Conservation (phyloP, 2,888 invertebrate species). For the Platerodrilus igneus region DNA sequence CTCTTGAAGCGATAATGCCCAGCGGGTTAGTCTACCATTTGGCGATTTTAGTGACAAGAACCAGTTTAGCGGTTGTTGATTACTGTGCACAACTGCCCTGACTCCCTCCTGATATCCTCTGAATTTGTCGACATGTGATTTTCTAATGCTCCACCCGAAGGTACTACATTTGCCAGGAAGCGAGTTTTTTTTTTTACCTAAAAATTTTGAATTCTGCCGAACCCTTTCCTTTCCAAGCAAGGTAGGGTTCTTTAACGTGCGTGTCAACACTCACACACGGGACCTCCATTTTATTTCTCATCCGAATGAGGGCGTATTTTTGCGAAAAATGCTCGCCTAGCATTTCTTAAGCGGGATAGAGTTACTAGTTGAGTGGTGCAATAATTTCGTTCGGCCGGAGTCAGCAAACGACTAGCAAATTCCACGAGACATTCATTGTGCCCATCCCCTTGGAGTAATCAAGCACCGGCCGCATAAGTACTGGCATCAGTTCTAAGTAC, state of each 20-base stretch:
- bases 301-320: no score
- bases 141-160: no score
- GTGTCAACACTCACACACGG: no score
- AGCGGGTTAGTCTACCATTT: constrained; percentile 41
- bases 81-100: constrained; percentile 40
- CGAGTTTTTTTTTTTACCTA: no score
- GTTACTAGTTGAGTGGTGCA: constrained; percentile 30
- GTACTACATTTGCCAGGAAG: no score
- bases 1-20: constrained; percentile 42
- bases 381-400: constrained; percentile 30
- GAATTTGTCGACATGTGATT: constrained; percentile 42
- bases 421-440: constrained; percentile 28
- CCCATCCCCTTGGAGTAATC: constrained; percentile 26
- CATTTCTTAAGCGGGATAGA: constrained; percentile 34
- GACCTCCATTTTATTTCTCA: no score
- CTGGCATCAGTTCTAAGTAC: constrained; percentile 32
- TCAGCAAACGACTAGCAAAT: constrained; percentile 32
- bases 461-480: constrained; percentile 27
- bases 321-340: no score
- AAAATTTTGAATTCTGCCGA: no score
- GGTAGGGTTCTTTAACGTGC: no score
- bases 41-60: constrained; percentile 40
- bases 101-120: constrained; percentile 42
- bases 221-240: no score
- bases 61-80: constrained; percentile 49